Base-by-base conservation (phyloP, 1,140 invertebrate species). In the Drosophila ohnishii region DNA sequence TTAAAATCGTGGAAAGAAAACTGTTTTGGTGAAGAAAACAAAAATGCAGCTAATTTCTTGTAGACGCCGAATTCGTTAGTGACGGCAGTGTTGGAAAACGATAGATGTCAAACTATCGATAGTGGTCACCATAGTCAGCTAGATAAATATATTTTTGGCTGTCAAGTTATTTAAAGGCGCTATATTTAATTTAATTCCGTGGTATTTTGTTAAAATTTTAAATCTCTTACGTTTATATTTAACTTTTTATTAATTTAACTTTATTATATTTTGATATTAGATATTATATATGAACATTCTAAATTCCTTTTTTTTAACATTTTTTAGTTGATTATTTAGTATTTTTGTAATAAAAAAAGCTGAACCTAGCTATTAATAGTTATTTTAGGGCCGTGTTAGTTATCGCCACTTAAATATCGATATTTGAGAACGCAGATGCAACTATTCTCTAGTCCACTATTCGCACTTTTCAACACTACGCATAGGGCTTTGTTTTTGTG, bases 401-500 rank as follows among this genome's bases (percentile, higher is more conserved):
- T 14, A 45, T 22, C 5, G 14, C 13, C 13, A 14, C 30, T n/a
- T 0, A 3, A 28, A 10, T 19, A 69, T 69, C 65, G 65, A 67
- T 67, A 63, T 8, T 42, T 55, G 0, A 7, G 30, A 10, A 11
- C 16, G 40, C 60, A 9, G 45, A 30, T 51, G 32, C 34, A 14
- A 53, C 60, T 57, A 30, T 48, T 47, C 40, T 30, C 37, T 34
- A 73, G 13, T 30, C n/a, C 22, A 37, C 25, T 22, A n/a, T 35
- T 44, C 1, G 10, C n/a, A 71, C 11, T 72, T 34, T 34, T 8
- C 53, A 74, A 37, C 70, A 71, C 61, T 50, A n/a, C 30, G 25
- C 19, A 45, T 39, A 37, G 40, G 35, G 45, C 59, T 73, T 83
- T 86, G 83, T 86, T 88, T 88, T 77, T 83, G 79, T 88, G 70